These are phyloP conservation scores for Antheraea assamensis DNA, from an alignment of 2,888 invertebrate species.

Conservation along the genomic window DNA sequence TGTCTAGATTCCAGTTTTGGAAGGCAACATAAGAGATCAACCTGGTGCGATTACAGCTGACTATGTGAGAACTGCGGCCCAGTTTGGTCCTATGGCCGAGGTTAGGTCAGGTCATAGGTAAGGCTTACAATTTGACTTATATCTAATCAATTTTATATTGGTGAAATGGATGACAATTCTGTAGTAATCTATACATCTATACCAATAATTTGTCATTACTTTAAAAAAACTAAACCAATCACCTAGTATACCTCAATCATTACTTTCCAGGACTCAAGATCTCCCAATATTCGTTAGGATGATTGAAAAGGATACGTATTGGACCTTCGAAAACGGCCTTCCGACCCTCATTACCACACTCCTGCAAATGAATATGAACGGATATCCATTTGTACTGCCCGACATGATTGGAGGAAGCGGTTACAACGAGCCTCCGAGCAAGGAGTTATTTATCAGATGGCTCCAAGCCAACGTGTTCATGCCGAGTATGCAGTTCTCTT, in stretches of 20 bases:
- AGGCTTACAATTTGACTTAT: neutral
- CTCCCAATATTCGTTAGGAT: slow-evolving; percentile 87
- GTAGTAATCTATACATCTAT: no score
- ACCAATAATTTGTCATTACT: no score
- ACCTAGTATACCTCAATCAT: slow-evolving; percentile 27
- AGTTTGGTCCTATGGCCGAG: slow-evolving; percentile 84
- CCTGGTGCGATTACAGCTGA: slow-evolving; percentile 81
- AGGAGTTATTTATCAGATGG: slow-evolving; percentile 89
- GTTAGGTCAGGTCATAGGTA: slow-evolving; percentile 70
- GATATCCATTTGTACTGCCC: slow-evolving; percentile 88
- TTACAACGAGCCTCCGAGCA: slow-evolving; percentile 70
- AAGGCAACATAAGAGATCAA: slow-evolving; percentile 64
- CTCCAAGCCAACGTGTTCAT: slow-evolving; percentile 88
- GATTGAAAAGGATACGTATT: slow-evolving; percentile 87
- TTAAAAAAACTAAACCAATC: neutral
- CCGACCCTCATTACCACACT: slow-evolving; percentile 87
- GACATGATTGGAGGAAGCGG: slow-evolving; percentile 89
- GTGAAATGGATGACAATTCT: no score
- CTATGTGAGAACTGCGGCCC: slow-evolving; percentile 80
- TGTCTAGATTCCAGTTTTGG: slow-evolving; percentile 63
- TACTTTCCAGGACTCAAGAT: slow-evolving; percentile 81
- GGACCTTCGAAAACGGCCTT: slow-evolving; percentile 86
- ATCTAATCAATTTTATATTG: no score
- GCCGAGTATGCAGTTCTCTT: slow-evolving; percentile 90
- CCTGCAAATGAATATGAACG: slow-evolving; percentile 83